A percentile compares a stretch with the other conserved stretches of the same genome.
phyloP scores from a whole-genome alignment of 2,797 vertebrate genomes.

The Sternarchorhynchus goeldii region DNA sequence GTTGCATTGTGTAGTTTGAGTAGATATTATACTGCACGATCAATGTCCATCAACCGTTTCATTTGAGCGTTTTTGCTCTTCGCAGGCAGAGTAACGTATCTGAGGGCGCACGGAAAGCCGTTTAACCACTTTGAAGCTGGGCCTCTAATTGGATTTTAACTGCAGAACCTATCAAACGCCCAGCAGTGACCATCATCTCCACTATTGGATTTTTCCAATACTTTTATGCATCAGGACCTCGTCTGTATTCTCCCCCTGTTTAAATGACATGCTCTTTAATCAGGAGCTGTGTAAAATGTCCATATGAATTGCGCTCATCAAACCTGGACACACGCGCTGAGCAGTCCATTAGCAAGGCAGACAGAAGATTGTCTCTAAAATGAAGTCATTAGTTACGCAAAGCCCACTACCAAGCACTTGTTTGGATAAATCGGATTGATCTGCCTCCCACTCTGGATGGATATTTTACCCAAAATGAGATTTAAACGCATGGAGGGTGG shows the following conservation, averaged over 20 bases:
- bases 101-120: conserved; percentile 63
- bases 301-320: conserved; percentile 76
- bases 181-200: conserved; percentile 70
- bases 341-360: conserved; percentile 62
- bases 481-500: conserved; percentile 67
- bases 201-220: conserved; percentile 71
- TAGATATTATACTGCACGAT: conserved; percentile 20
- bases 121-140: conserved; percentile 67
- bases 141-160: conserved; percentile 74
- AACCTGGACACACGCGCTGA: conserved; percentile 61
- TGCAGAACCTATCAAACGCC: conserved; percentile 65
- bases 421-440: conserved; percentile 75
- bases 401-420: conserved; percentile 78
- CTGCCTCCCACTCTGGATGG: conserved; percentile 67
- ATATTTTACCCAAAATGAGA: conserved; percentile 74
- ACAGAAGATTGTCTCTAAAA: conserved; percentile 81
- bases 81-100: conserved; percentile 68
- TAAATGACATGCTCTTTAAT: conserved; percentile 76
- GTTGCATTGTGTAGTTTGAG: background rate
- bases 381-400: conserved; percentile 83
- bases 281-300: conserved; percentile 72
- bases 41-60: conserved; percentile 48
- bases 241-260: conserved; percentile 67
- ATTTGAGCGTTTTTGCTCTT: conserved; percentile 68
- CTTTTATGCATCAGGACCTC: conserved; percentile 62